phyloP scores from a whole-genome alignment of 37 sponge, comb jelly and placozoan species.

The Spongilla lacustris region DNA sequence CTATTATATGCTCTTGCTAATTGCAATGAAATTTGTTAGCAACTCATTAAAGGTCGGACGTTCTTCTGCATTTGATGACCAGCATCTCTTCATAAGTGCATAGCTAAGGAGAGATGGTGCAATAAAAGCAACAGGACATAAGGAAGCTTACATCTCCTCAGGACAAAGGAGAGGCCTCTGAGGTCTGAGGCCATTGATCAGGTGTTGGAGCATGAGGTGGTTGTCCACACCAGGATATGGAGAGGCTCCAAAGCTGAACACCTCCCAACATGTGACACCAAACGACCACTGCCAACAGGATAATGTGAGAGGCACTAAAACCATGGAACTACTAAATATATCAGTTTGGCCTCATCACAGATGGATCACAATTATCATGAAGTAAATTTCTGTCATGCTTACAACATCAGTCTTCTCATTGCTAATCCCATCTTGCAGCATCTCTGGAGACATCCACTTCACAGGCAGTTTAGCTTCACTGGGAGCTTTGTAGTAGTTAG shows the following conservation, averaged over 20 bases:
- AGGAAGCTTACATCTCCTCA: background rate
- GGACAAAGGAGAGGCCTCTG: slow-evolving; percentile 5
- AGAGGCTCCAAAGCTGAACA: background rate
- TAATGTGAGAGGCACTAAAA: background rate
- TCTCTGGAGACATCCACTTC: slow-evolving; percentile 27
- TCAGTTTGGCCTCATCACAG: no score
- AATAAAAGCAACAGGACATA: background rate
- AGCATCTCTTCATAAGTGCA: slow-evolving; percentile 29
- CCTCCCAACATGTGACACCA: background rate
- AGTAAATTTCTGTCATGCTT: background rate
- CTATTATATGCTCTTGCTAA: no score
- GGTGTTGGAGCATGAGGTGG: background rate
- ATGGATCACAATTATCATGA: no score
- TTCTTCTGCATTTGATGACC: slow-evolving; percentile 21
- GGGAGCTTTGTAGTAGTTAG: slow-evolving; percentile 5
- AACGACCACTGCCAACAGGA: background rate
- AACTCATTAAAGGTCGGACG: slow-evolving; percentile 26
- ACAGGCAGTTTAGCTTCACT: slow-evolving; percentile 13
- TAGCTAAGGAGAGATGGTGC: background rate
- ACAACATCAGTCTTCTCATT: slow-evolving; percentile 30
- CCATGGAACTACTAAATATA: no score
- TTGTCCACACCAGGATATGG: slow-evolving; percentile 10
- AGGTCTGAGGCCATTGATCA: slow-evolving; percentile 5
- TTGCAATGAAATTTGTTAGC: background rate
- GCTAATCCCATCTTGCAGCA: slow-evolving; percentile 6